Evolutionary conservation across 2,888 invertebrate genomes (phyloP).

Genomic region (Hartigia nigra): DNA sequence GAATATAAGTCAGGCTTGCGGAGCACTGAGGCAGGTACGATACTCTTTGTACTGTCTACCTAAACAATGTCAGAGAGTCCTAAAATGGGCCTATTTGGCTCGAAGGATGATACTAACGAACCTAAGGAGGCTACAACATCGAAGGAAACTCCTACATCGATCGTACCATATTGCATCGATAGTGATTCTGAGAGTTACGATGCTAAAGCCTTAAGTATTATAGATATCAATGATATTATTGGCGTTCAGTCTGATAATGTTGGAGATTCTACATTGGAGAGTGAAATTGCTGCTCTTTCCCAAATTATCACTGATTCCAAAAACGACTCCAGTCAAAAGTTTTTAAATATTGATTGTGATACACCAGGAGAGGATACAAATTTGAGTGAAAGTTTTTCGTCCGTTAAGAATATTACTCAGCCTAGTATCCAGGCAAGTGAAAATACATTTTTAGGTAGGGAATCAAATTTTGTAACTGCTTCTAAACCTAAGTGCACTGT

Average conservation of each 20-base stretch:
- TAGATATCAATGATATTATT: constrained; percentile 57
- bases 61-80: constrained; percentile 53
- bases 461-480: not conserved
- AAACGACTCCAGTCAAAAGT: constrained; percentile 28
- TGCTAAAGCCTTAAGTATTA: constrained; percentile 53
- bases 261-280: constrained; percentile 56
- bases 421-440: not conserved
- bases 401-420: not conserved
- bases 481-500: not conserved
- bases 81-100: constrained; percentile 58
- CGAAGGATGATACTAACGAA: constrained; percentile 46
- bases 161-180: constrained; percentile 49
- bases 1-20: too few relatives aligned
- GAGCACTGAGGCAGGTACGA: not conserved
- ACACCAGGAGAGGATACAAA: not conserved
- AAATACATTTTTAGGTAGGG: not conserved
- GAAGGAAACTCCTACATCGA: constrained; percentile 40
- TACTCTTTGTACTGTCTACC: constrained; percentile 19
- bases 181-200: constrained; percentile 54
- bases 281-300: constrained; percentile 59
- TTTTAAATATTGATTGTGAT: not conserved
- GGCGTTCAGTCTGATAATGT: constrained; percentile 48
- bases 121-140: constrained; percentile 27
- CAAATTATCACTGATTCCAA: constrained; percentile 57
- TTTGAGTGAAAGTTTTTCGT: not conserved